Evolutionary conservation across 2,888 invertebrate species (phyloP), one percentile per base, ranked within the genome.

Genomic region (Torymus tubicola): DNA sequence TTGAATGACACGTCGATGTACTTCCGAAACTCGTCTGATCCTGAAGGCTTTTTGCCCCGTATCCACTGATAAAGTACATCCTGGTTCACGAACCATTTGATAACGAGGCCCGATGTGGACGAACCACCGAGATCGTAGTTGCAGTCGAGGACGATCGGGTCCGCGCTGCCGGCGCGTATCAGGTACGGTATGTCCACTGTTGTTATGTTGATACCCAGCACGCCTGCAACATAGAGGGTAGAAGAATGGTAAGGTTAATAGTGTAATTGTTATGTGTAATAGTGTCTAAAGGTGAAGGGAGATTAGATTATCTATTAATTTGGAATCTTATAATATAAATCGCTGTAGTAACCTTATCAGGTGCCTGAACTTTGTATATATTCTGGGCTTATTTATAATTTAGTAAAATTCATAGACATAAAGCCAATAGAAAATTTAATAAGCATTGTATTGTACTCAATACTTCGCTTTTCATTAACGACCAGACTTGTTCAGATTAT

Each of bases 51-150:
- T 83, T 93, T 92, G 2, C 94, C 94, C 1, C 94, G 94, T 81
- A 96, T 96, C 96, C 96, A 96, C 89, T 96, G 96, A 90, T 96
- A 96, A n/a, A 96, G 94, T 0, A 94, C 93, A 69, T 94, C 93
- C 0, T 93, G 92, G 82, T 92, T 93, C 86, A 94, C 93, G 89
- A 93, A 95, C 96, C 96, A 96, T 89, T 96, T 95, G 11, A 96
- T 94, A 2, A 95, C 95, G 21, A 96, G 91, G 0, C 95, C 95
- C 0, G 93, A 92, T 83, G 94, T 89, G 69, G 88, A 85, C 84
- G 88, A 83, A 89, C 94, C 85, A 94, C 93, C 64, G 92, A 93
- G 14, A 93, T 92, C 91, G 84, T 94, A 96, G 86, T 95, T 94
- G 86, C 96, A 96, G 89, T 96, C 96, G 82, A 96, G 91, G 2